Percentiles rank a stretch among this genome's conserved stretches.
These are phyloP conservation scores for Tipula lateralis DNA, from an alignment of 2,888 invertebrate genomes.

Conservation along the genomic window DNA sequence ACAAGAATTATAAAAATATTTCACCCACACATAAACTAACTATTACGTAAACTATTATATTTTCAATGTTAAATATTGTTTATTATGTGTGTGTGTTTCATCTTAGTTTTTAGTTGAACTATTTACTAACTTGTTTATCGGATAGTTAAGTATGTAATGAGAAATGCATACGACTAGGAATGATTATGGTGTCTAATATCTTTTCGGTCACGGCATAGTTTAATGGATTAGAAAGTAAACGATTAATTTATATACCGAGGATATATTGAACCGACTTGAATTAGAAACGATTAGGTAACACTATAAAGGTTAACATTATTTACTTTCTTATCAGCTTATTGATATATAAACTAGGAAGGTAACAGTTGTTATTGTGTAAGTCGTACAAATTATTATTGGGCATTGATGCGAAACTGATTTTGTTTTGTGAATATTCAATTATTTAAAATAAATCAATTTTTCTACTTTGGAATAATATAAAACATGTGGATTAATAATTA, in stretches of 20 bases:
- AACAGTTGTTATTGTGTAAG: background rate
- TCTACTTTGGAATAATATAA: too few species aligned
- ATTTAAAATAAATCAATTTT: too few species aligned
- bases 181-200: background rate
- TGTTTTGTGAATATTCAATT: background rate
- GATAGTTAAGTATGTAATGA: background rate
- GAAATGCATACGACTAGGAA: background rate
- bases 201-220: background rate
- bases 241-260: background rate
- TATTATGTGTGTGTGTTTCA: background rate
- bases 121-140: background rate
- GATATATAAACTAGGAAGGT: background rate
- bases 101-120: background rate
- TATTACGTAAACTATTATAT: background rate
- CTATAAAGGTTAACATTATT: background rate
- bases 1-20: background rate
- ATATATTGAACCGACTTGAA: background rate
- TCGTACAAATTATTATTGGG: background rate
- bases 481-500: too few species aligned
- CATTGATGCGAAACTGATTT: background rate
- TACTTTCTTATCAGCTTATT: background rate
- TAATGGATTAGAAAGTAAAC: background rate
- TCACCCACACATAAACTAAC: background rate
- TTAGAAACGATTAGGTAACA: background rate
- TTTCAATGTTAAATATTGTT: constrained; percentile 13